Base-by-base conservation (phyloP, 2,888 invertebrate genomes). In the Melanchra persicariae region DNA sequence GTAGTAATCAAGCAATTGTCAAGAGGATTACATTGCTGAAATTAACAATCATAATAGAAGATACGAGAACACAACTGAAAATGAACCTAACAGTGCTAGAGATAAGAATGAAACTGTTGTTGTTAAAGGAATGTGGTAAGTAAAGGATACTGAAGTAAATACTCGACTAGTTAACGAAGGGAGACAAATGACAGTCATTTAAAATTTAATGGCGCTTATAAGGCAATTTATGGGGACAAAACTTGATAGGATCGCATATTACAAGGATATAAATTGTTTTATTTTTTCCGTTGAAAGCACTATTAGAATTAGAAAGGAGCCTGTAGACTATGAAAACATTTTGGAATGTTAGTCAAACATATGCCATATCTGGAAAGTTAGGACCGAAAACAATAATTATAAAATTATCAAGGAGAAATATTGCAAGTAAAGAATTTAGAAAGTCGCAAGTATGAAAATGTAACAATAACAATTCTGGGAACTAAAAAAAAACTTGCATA, bases 1-100 rank as follows among this genome's bases (percentile, higher is more conserved):
- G 95, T 92, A 85, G 93, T 94, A 94, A 95, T 95, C 93, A 94
- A 94, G 92, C 93, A 93, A 94, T 93, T 94, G 94, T 90, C 87
- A 87, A 87, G 90, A 88, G 93, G 89, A 93, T 93, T 92, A 93
- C 92, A 89, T 92, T 91, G 94, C 92, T 93, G 91, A 93, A 92
- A 93, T 92, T 93, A 93, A 93, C 91, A 90, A 91, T 90, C 87
- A 91, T 91, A 91, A 91, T 91, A 90, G 90, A 88, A 84, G 74
- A 84, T 77, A 73, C 30, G 7, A 69, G 22, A 51, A 43, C 62
- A 77, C 82, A 84, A 68, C 65, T 62, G 58, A 82, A 81, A 87
- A 78, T 78, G 57, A 73, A 87, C 89, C 82, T 84, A 87, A 88
- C 70, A 1, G 5, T 2, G 3, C 24, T 69, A 34, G 30, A 49